Base-by-base conservation (phyloP, 2,888 invertebrate species). In the Acanthococcus lagerstroemiae region DNA sequence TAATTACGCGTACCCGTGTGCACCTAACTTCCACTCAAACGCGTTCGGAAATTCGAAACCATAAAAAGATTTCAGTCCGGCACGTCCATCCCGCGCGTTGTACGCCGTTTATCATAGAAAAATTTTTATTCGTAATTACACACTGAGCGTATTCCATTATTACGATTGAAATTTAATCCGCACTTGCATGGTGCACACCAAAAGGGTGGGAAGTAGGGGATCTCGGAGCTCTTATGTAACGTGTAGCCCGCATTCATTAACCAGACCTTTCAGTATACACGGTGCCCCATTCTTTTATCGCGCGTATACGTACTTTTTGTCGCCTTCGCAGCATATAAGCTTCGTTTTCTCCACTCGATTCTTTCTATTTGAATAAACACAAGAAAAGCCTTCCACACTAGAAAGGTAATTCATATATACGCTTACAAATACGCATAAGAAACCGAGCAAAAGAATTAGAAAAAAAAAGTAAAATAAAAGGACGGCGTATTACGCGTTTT, bases 251-350 rank as follows among this genome's bases (percentile, higher is more conserved):
- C 22, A 52, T 52, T 52, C 52, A 52, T 52, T 52, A 9, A 24
- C 9, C 21, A 52, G 9, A 22, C 52, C 52, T 52, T 52, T 52
- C 52, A 52, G 22, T 22, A 22, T 22, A 37, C 37, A n/a, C 37
- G 37, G 24, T 22, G 22, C 22, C 22, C 46, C 19, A 45, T 45
- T 45, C 46, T 17, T 45, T 17, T 17, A 7, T 7, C 17, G 46
- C 4, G 46, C 46, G n/a, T n/a, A n/a, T 37, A n/a, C 37, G 12
- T 37, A n/a, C 37, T 37, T 61, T 61, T 61, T 61, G 50, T 61
- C 61, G 52, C 61, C 61, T 61, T 37, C 58, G 22, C 25, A 9
- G 5, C 24, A 52, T 52, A 46, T 58, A 61, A 61, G 61, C 50
- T 37, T 52, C 52, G 61, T 61, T 52, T 61, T 30, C 52, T 61